These are phyloP conservation scores for Zophobas atratus DNA, from an alignment of 1,140 invertebrate genomes.

Conservation along the genomic window DNA sequence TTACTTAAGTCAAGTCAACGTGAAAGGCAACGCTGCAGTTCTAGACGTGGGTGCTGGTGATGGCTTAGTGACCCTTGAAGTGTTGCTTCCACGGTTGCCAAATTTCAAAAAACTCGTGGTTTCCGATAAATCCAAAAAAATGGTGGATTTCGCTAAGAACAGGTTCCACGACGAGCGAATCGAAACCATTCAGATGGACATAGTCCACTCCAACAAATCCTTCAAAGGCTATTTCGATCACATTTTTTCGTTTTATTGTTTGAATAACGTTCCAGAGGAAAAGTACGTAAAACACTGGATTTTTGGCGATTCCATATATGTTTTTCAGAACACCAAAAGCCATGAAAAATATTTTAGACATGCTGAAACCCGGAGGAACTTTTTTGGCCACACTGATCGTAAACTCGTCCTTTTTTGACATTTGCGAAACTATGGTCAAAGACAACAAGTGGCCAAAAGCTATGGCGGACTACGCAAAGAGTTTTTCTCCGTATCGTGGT, in stretches of 20 bases:
- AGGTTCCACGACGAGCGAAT: neutral
- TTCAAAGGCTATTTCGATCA: neutral
- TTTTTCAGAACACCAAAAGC: too few species aligned
- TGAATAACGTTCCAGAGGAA: slow-evolving; percentile 86
- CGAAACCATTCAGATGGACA: too few species aligned
- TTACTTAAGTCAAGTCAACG: neutral
- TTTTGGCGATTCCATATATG: too few species aligned
- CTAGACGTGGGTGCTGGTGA: slow-evolving; percentile 89
- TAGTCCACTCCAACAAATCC: too few species aligned
- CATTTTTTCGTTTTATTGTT: slow-evolving; percentile 84
- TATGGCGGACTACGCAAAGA: slow-evolving; percentile 61
- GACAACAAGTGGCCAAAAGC: too few species aligned
- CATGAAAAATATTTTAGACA: too few species aligned
- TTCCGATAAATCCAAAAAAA: neutral
- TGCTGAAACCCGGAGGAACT: too few species aligned
- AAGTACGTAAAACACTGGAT: slow-evolving; percentile 43
- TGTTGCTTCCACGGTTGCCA: slow-evolving; percentile 78
- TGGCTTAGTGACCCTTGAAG: slow-evolving; percentile 79
- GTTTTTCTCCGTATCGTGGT: slow-evolving; percentile 56
- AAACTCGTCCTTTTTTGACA: too few species aligned
- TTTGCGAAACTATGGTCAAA: too few species aligned
- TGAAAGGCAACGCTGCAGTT: slow-evolving; percentile 68
- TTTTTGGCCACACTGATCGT: too few species aligned
- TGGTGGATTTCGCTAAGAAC: neutral
- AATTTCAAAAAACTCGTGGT: slow-evolving; percentile 71